Conservation (phyloP, 2,113 vertebrate genomes). For the Amphiprion ocellaris region DNA sequence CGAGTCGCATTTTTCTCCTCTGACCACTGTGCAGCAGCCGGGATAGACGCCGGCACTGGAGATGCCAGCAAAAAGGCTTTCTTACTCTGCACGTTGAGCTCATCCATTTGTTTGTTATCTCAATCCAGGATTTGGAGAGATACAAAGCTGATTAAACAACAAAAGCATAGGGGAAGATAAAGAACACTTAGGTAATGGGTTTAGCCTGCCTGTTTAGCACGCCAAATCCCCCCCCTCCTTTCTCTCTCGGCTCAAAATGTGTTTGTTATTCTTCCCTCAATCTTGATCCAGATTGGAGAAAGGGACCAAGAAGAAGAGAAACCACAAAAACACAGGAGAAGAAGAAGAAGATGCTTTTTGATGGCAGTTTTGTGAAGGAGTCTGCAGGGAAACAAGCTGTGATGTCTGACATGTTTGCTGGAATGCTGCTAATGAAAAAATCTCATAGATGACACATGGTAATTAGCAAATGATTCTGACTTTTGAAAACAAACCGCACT, state of each 20-base stretch:
- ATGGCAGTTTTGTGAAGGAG: constrained; percentile 50
- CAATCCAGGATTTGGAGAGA: constrained; percentile 89
- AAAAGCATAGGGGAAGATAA: constrained; percentile 89
- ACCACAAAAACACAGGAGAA: constrained; percentile 19
- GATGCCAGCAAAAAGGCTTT: constrained; percentile 81
- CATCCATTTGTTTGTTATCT: constrained; percentile 91
- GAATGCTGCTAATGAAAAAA: too few species aligned
- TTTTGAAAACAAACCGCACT: too few species aligned
- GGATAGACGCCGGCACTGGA: constrained; percentile 50
- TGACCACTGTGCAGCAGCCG: constrained; percentile 66
- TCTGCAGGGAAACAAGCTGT: constrained; percentile 42
- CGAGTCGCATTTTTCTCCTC: constrained; percentile 51
- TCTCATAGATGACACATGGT: too few species aligned
- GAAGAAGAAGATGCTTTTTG: constrained; percentile 56
- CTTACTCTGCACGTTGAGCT: constrained; percentile 76
- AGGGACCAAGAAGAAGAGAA: constrained; percentile 59
- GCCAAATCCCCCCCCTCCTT: constrained; percentile 76
- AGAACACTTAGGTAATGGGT: constrained; percentile 90
- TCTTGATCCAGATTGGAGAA: constrained; percentile 75
- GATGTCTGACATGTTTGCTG: not conserved
- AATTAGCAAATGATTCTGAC: too few species aligned
- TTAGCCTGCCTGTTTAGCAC: constrained; percentile 84
- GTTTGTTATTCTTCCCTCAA: constrained; percentile 83
- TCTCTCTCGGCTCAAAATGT: constrained; percentile 81
- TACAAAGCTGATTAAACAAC: constrained; percentile 92